Conservation (phyloP, 2,113 vertebrate genomes). For the Prionailurus bengalensis region DNA sequence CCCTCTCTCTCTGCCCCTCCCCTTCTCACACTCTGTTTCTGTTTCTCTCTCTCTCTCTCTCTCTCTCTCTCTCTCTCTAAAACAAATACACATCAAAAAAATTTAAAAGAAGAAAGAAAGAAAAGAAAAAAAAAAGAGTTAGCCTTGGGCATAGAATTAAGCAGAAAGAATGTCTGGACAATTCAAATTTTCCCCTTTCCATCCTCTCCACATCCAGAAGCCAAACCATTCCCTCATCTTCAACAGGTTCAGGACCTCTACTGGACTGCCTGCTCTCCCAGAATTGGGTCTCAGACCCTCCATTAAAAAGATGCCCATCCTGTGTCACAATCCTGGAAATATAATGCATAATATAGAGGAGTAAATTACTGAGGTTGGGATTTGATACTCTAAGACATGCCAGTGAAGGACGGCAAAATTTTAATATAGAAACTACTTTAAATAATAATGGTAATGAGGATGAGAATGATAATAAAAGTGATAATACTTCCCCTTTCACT, state of each 20-base stretch:
- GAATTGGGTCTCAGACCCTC: not conserved
- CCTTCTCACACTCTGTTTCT: no score
- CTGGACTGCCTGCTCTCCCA: not conserved
- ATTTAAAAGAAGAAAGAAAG: no score
- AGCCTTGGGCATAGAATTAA: not conserved
- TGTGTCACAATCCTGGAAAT: not conserved
- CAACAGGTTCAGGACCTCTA: not conserved
- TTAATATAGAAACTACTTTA: not conserved
- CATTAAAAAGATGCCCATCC: not conserved
- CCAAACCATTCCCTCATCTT: not conserved
- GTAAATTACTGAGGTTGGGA: not conserved
- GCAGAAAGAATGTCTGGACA: not conserved
- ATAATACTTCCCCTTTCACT: not conserved
- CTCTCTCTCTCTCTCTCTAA: no score
- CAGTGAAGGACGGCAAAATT: not conserved
- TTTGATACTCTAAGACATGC: not conserved
- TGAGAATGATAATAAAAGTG: conserved; percentile 14
- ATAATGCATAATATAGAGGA: not conserved
- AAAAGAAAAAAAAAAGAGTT: not conserved
- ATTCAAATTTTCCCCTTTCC: not conserved
- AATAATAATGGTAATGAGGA: not conserved
- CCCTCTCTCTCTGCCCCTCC: no score
- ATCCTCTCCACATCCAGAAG: not conserved
- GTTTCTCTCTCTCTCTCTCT: no score
- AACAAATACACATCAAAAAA: no score